A percentile compares a stretch with the other conserved stretches of the same genome.
Conservation (phyloP, 2,888 invertebrate species). For the Pandemis cinnamomeana region DNA sequence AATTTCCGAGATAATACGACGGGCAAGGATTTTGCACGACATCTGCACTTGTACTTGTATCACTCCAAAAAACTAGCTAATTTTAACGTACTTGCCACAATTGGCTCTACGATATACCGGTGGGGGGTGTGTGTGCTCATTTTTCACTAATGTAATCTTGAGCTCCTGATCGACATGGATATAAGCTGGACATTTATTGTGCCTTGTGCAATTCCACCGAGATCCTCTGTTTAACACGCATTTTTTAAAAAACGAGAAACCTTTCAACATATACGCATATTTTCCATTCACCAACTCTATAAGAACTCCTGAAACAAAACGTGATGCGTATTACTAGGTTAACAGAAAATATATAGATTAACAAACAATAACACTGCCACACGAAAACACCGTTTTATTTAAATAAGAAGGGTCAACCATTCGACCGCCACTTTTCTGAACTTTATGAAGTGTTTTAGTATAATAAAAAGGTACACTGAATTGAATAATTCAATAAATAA, state of each 20-base stretch:
- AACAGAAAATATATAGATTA: too few species aligned
- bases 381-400: too few species aligned
- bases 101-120: constrained; percentile 13
- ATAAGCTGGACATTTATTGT: constrained; percentile 24
- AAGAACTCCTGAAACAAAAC: constrained; percentile 1
- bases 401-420: too few species aligned
- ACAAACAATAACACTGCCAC: too few species aligned
- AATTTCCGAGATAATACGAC: too few species aligned
- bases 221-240: not conserved
- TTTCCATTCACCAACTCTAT: constrained; percentile 2
- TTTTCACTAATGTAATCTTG: constrained; percentile 12
- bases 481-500: too few species aligned
- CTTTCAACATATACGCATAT: not conserved
- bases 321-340: not conserved
- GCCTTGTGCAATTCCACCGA: constrained; percentile 26
- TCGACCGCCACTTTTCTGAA: too few species aligned
- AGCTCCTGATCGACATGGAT: constrained; percentile 28
- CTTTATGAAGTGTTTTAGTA: too few species aligned
- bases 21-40: too few species aligned
- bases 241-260: not conserved
- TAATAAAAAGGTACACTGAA: too few species aligned
- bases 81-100: constrained; percentile 37
- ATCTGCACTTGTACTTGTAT: too few species aligned
- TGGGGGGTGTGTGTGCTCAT: constrained; percentile 37
- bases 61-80: not conserved